These are phyloP conservation scores for Drosophila cardini DNA, from an alignment of 1,140 invertebrate genomes.

Conservation along the genomic window DNA sequence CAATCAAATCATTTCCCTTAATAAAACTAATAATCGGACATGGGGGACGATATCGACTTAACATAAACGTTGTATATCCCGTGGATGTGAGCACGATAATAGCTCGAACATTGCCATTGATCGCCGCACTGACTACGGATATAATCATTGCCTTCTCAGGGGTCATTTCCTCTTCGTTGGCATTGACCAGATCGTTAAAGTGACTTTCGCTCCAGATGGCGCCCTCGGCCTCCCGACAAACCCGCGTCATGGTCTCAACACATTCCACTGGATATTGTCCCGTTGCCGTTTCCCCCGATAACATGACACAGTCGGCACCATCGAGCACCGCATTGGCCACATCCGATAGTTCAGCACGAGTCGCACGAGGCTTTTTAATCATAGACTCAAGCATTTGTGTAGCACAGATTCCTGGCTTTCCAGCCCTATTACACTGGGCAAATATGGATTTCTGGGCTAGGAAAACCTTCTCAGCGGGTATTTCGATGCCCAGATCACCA, in stretches of 20 bases:
- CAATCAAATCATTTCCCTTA: neutral
- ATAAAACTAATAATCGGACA: constrained; percentile 29
- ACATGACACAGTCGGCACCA: constrained; percentile 98
- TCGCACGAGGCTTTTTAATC: constrained; percentile 97
- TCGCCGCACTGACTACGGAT: constrained; percentile 8
- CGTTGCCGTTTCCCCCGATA: constrained; percentile 98
- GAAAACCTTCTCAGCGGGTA: constrained; percentile 98
- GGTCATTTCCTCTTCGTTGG: neutral
- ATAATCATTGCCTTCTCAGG: neutral
- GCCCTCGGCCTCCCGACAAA: constrained; percentile 21
- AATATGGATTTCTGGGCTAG: constrained; percentile 98
- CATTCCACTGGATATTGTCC: constrained; percentile 94
- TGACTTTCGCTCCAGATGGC: constrained; percentile 14
- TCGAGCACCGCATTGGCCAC: constrained; percentile 98
- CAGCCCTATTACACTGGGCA: constrained; percentile 93
- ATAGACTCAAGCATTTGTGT: constrained; percentile 99
- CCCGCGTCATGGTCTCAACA: constrained; percentile 21
- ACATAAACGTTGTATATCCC: constrained; percentile 2
- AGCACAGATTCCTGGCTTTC: constrained; percentile 98
- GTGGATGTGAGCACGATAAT: constrained; percentile 23
- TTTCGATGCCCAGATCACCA: constrained; percentile 98
- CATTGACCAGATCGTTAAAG: constrained; percentile 4
- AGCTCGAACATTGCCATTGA: neutral
- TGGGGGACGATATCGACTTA: constrained; percentile 21
- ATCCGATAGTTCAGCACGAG: constrained; percentile 96